A percentile compares a stretch with the other conserved stretches of the same genome.
These are phyloP conservation scores for Anser brachyrhynchus DNA, from an alignment of 2,113 vertebrate species.

Conservation along the genomic window DNA sequence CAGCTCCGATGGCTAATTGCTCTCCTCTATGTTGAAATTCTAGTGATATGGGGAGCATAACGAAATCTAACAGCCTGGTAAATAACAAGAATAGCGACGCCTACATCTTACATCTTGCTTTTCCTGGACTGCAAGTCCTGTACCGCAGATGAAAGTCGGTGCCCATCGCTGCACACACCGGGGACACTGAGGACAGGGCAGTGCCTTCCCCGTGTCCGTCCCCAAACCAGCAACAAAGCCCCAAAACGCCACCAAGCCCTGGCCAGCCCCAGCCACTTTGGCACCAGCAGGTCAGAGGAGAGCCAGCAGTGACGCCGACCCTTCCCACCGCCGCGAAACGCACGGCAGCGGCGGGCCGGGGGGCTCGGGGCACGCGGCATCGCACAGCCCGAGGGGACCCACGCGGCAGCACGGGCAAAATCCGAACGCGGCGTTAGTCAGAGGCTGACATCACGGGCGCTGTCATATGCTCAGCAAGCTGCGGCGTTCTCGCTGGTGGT, in stretches of 20 bases:
- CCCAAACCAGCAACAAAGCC: fast-evolving
- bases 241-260: not conserved
- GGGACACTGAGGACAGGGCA: fast-evolving
- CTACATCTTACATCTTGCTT: fast-evolving
- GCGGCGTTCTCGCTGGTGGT: conserved; percentile 28
- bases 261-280: fast-evolving
- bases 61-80: not conserved
- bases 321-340: fast-evolving
- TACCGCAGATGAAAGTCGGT: too few species aligned
- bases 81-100: fast-evolving
- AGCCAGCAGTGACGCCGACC: fast-evolving
- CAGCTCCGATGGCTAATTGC: not conserved
- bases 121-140: not conserved
- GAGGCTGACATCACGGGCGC: conserved; percentile 9
- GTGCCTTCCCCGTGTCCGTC: not conserved
- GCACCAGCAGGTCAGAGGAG: not conserved
- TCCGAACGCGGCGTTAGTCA: not conserved
- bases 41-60: not conserved
- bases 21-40: fast-evolving
- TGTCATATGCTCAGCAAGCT: not conserved
- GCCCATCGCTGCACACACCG: not conserved
- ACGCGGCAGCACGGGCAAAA: fast-evolving
- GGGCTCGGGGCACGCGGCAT: fast-evolving
- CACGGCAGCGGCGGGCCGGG: not conserved
- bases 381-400: not conserved